Base-by-base conservation (phyloP, 2,888 invertebrate species). In the Drosophila leonis region DNA sequence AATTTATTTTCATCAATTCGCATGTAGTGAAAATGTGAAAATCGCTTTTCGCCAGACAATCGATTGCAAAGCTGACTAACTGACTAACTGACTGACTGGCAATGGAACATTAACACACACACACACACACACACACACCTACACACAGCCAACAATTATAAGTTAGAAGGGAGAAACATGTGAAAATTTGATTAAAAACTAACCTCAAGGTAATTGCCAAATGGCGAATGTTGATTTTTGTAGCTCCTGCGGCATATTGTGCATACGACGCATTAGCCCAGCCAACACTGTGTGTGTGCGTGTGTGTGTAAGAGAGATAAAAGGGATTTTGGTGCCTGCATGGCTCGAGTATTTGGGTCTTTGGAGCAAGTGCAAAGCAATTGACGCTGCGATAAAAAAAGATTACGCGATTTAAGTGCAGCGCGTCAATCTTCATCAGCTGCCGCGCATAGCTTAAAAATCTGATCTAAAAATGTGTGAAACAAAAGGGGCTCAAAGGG, bases 281-380 rank as follows among this genome's bases (percentile, higher is more conserved):
- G n/a, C 2, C 18, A 15, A 12, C 4, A 49, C 54, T 42, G 39
- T 48, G 37, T 42, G 49, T 39, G 18, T 5, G 37, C 13, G 24
- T 3, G 37, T 15, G 8, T 37, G 18, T 5, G 37, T 13, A 15
- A 1, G 37, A 10, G 8, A 24, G 20, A 29, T n/a, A 39, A 35
- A 20, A 51, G 51, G 33, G 20, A 35, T n/a, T 48, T 48, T 31
- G 48, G 15, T 48, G 48, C n/a, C n/a, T n/a, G 52, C 15, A 9
- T 6, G 37, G 52, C 52, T 42, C 65, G 72, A 65, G 80, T 78
- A 91, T 91, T 89, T 90, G 83, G 92, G 86, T 91, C 85, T 92
- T 79, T 91, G 85, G 92, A 87, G 91, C 92, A 91, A 91, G 91
- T 92, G 92, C 92, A 91, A 92, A 92, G 88, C 90, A 91, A 92